Percentiles rank a stretch among this genome's conserved stretches.
Evolutionary conservation across 2,113 vertebrate genomes (phyloP).

Genomic region (Cathartes aura): DNA sequence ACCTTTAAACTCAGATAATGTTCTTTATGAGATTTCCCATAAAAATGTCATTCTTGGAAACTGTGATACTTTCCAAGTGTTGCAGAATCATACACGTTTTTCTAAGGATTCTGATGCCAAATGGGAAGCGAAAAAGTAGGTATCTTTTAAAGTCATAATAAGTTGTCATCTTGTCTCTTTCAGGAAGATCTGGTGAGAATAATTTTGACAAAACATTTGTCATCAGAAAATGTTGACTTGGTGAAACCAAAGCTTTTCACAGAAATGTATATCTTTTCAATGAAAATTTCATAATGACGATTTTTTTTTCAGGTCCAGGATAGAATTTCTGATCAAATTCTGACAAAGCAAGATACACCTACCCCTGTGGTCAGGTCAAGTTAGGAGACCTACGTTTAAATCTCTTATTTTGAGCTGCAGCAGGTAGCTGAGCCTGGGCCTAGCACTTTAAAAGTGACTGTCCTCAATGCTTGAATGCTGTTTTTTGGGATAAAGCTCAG

Average conservation of each 20-base stretch:
- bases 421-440: not conserved
- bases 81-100: not conserved
- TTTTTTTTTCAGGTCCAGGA: not conserved
- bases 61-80: not conserved
- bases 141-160: not conserved
- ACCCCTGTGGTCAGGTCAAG: not conserved
- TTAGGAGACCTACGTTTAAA: not conserved
- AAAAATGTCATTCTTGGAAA: slow-evolving; percentile 22
- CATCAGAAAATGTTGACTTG: not conserved
- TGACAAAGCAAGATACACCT: not conserved
- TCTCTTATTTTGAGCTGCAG: not conserved
- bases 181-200: not conserved
- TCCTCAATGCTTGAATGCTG: not conserved
- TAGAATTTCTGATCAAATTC: not conserved
- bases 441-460: not conserved
- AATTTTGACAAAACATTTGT: slow-evolving; percentile 8
- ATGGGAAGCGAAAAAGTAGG: not conserved
- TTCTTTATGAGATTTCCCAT: slow-evolving; percentile 13
- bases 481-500: not conserved
- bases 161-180: not conserved
- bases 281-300: not conserved
- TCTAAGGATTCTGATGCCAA: not conserved
- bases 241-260: not conserved
- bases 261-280: not conserved
- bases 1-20: slow-evolving; percentile 6